Evolutionary conservation across 2,888 invertebrate species (phyloP), one percentile per base, ranked within the genome.

Genomic region (Reticulitermes lucifugus): DNA sequence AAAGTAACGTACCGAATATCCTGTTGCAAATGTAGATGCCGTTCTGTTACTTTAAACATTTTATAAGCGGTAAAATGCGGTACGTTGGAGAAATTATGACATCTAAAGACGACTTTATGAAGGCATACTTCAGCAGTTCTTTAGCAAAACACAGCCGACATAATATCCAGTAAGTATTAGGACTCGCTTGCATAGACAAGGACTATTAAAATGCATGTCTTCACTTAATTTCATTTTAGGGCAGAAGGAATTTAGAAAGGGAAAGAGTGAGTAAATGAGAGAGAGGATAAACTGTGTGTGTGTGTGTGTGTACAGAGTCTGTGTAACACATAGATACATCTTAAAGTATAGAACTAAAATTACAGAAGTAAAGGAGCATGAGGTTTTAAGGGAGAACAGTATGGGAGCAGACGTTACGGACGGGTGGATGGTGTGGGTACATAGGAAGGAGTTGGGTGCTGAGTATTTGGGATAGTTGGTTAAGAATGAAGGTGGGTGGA

Each of bases 181-280:
- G 18, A 29, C 18, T 73, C 73, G 35, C 41, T 14, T 73, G 46
- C 77, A 77, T 25, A 77, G 46, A 46, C 77, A 77, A 25, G 29
- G 29, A 77, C 77, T 41, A 46, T 77, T 77, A 46, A 77, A 77
- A 77, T 43, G 77, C 77, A 10, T 77, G 77, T 77, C 77, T 77
- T 77, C 77, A 77, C 41, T 77, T 77, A 77, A 77, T 77, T 77
- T 77, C 77, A 43, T 77, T 77, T 77, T n/a, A 46, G 46, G 65
- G 55, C 2, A 77, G 46, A 46, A 77, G 77, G 77, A 77, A 77
- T 46, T 43, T 77, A 77, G 77, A 77, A 77, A 22, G 22, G 51
- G 46, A 46, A 35, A 35, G 35, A 35, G 35, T 35, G 35, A 35
- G 35, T 35, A 35, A 35, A 35, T 35, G 35, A 35, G 35, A 3